phyloP scores from a whole-genome alignment of 2,113 vertebrate species.

The Syngnathoides biaculeatus region DNA sequence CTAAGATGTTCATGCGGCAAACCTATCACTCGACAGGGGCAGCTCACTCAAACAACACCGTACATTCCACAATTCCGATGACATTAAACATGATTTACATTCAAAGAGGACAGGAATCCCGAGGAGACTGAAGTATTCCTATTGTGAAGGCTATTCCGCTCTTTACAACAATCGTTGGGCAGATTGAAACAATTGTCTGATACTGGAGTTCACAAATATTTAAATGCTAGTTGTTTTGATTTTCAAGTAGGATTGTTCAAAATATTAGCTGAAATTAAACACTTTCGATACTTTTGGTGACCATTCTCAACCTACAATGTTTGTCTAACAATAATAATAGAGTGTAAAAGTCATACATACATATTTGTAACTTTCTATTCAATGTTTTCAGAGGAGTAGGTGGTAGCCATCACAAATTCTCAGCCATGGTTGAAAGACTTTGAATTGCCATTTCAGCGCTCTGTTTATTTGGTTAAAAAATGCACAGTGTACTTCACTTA shows the following conservation, averaged over 20 bases:
- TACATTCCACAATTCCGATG: constrained; percentile 44
- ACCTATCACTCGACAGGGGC: constrained; percentile 34
- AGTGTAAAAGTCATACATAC: constrained; percentile 8
- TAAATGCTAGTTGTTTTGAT: constrained; percentile 32
- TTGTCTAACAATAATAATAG: constrained; percentile 25
- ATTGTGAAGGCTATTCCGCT: constrained; percentile 35
- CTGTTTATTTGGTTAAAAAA: constrained; percentile 10
- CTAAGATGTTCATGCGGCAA: constrained; percentile 17
- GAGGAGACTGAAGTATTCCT: constrained; percentile 36
- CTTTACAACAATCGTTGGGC: constrained; percentile 34
- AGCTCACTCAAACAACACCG: constrained; percentile 35
- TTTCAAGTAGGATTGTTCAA: constrained; percentile 44
- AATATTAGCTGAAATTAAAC: constrained; percentile 49
- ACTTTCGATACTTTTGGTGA: constrained; percentile 28
- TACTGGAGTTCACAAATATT: constrained; percentile 28
- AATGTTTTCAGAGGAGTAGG: no score
- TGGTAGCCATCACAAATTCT: no score
- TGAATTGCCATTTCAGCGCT: constrained; percentile 7
- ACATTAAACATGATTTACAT: constrained; percentile 56
- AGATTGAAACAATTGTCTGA: constrained; percentile 26
- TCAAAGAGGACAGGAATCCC: constrained; percentile 41
- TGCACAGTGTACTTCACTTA: not conserved
- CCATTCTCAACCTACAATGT: not conserved
- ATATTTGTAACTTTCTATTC: constrained; percentile 24
- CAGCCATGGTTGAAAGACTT: constrained; percentile 17